Percentiles rank a stretch among this genome's conserved stretches.
Conservation (phyloP, 1,140 invertebrate genomes). For the Oncopeltus fasciatus region DNA sequence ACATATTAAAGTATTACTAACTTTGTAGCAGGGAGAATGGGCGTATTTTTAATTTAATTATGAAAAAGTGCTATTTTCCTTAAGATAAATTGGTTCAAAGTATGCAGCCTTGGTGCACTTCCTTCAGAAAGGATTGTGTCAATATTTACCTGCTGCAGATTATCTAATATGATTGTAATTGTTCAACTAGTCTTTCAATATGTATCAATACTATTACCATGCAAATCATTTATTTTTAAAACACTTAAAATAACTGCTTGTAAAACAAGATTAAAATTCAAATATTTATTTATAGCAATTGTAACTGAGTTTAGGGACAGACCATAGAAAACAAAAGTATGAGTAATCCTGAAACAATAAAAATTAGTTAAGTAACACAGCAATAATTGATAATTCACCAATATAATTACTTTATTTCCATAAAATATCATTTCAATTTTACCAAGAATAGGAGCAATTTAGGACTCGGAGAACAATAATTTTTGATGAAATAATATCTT, state of each 20-base stretch:
- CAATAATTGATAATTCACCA: neutral
- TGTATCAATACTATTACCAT: too few species aligned
- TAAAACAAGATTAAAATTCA: constrained; percentile 36
- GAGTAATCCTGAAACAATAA: constrained; percentile 42
- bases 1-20: too few species aligned
- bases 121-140: constrained; percentile 31
- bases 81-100: too few species aligned
- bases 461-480: constrained; percentile 31
- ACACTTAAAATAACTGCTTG: constrained; percentile 14
- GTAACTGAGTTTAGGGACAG: constrained; percentile 42
- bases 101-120: constrained; percentile 46
- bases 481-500: constrained; percentile 23
- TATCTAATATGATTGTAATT: too few species aligned
- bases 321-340: constrained; percentile 56
- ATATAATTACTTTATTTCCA: neutral
- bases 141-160: too few species aligned
- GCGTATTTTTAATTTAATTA: too few species aligned
- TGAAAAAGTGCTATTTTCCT: too few species aligned
- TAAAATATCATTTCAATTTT: neutral
- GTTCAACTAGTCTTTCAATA: too few species aligned
- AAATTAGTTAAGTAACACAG: constrained; percentile 17
- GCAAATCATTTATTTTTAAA: too few species aligned
- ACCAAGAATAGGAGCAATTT: constrained; percentile 21
- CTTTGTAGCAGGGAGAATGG: too few species aligned
- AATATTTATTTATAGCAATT: constrained; percentile 27